Evolutionary conservation across 2,113 vertebrate species (phyloP).

Genomic region (Tupaia tana): DNA sequence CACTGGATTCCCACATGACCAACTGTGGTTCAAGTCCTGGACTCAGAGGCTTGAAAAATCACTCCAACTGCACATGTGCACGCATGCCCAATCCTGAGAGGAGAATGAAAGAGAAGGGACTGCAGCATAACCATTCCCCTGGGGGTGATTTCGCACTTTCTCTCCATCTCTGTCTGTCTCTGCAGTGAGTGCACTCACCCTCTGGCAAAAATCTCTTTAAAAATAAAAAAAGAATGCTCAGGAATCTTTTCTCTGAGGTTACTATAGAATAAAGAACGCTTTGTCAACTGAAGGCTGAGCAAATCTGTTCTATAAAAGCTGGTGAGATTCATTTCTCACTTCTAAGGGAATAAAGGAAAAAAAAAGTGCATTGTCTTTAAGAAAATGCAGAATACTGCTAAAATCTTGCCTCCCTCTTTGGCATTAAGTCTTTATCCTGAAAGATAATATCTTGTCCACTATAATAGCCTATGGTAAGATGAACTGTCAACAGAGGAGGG

Average conservation of each 20-base stretch:
- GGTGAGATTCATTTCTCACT: slow-evolving; percentile 38
- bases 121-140: too few species aligned
- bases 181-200: too few species aligned
- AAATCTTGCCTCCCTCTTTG: slow-evolving; percentile 58
- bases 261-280: not conserved
- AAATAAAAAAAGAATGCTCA: not conserved
- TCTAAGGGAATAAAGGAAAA: slow-evolving; percentile 39
- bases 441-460: slow-evolving; percentile 51
- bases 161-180: too few species aligned
- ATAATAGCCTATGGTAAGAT: not conserved
- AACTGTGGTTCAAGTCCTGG: too few species aligned
- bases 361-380: slow-evolving; percentile 46
- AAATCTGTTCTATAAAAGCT: slow-evolving; percentile 29
- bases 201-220: too few species aligned
- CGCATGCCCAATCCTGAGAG: too few species aligned
- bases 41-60: too few species aligned
- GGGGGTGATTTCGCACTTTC: too few species aligned
- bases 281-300: not conserved
- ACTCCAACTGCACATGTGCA: too few species aligned
- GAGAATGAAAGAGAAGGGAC: too few species aligned
- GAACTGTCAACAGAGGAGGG: not conserved
- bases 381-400: slow-evolving; percentile 55
- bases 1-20: too few species aligned
- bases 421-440: slow-evolving; percentile 54
- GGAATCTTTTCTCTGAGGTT: not conserved